A percentile compares a stretch with the other conserved stretches of the same genome.
These are phyloP conservation scores for Orchestia grillus DNA, from an alignment of 1,140 invertebrate species.

Conservation along the genomic window DNA sequence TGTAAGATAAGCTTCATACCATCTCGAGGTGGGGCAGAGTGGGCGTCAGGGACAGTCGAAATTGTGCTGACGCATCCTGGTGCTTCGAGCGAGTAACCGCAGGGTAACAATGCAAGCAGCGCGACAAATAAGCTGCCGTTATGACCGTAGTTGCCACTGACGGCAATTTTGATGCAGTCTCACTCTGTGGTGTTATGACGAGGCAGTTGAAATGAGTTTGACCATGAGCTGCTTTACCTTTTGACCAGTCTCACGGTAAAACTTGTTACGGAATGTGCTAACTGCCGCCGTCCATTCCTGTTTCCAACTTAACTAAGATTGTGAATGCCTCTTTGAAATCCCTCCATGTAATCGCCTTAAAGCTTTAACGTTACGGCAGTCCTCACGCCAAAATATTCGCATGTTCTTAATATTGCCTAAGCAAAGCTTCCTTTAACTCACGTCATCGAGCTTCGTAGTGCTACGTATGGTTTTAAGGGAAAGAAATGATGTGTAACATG, in stretches of 20 bases:
- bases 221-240: not conserved
- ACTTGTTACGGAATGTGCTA: not conserved
- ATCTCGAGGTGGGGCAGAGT: not conserved
- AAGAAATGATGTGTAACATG: not conserved
- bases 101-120: not conserved
- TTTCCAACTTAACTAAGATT: not conserved
- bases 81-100: not conserved
- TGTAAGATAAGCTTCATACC: not conserved
- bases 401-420: not conserved
- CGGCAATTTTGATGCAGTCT: not conserved
- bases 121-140: not conserved
- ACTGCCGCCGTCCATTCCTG: conserved; percentile 3
- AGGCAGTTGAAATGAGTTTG: not conserved
- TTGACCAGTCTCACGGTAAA: not conserved
- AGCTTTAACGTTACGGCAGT: not conserved
- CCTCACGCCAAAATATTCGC: not conserved
- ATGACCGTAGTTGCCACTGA: not conserved
- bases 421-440: not conserved
- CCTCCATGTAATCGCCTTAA: conserved; percentile 23
- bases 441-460: not conserved
- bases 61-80: not conserved
- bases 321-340: not conserved
- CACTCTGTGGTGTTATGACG: not conserved
- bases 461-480: not conserved
- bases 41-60: not conserved